These are phyloP conservation scores for Melanophora roralis DNA, from an alignment of 2,888 invertebrate genomes.

Conservation along the genomic window DNA sequence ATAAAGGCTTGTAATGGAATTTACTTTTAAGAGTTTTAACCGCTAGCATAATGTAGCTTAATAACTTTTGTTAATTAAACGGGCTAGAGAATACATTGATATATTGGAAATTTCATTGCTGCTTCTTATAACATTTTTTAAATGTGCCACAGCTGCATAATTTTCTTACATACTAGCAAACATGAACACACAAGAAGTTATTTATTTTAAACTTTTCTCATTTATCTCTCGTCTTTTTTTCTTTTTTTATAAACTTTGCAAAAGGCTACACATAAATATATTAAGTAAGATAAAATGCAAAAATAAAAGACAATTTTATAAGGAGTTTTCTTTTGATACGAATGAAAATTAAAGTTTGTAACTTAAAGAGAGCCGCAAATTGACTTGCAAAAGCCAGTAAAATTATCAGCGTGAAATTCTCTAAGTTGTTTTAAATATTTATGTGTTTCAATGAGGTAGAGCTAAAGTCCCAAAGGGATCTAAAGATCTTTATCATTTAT, in stretches of 20 bases:
- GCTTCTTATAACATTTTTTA: neutral
- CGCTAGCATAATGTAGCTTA: no score
- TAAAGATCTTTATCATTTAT: neutral
- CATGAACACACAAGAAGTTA: neutral
- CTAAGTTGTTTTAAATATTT: neutral
- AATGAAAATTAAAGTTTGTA: conserved; percentile 47
- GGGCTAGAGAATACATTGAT: neutral
- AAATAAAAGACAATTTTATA: conserved; percentile 2
- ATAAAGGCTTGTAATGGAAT: no score
- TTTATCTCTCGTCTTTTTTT: no score
- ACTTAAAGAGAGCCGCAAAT: neutral
- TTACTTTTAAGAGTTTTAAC: no score
- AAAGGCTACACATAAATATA: conserved; percentile 26
- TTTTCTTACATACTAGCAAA: neutral
- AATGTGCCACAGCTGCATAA: conserved; percentile 15
- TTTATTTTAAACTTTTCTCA: neutral
- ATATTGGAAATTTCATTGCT: neutral
- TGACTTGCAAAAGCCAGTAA: neutral
- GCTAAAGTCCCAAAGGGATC: conserved; percentile 18
- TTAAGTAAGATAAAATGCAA: neutral
- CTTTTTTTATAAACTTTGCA: neutral
- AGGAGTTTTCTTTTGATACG: conserved; percentile 1
- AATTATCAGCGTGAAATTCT: neutral
- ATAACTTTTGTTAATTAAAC: no score
- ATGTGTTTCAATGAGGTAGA: neutral